A percentile compares a stretch with the other conserved stretches of the same genome.
Evolutionary conservation across 1,140 invertebrate genomes (phyloP).

Genomic region (Daktulosphaira vitifoliae): DNA sequence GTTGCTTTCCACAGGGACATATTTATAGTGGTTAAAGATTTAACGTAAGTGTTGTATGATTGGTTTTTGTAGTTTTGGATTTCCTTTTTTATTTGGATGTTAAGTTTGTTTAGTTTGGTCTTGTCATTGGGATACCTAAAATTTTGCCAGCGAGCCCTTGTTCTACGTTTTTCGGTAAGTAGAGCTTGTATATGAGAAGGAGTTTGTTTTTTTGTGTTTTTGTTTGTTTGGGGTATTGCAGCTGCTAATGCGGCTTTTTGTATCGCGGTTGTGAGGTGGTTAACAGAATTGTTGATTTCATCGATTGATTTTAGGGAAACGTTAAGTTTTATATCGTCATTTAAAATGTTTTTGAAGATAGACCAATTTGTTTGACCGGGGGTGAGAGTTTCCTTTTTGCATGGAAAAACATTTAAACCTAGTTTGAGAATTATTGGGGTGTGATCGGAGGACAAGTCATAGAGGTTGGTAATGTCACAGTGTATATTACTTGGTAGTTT

Average conservation of each 20-base stretch:
- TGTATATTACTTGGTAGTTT: constrained; percentile 19
- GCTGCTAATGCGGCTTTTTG: background rate
- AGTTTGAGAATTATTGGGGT: background rate
- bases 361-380: constrained; percentile 2
- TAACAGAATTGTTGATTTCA: background rate
- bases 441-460: background rate
- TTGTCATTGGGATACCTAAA: constrained; percentile 8
- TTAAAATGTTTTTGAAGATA: background rate
- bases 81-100: constrained; percentile 5
- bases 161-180: constrained; percentile 14
- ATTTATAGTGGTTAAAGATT: constrained; percentile 7
- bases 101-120: constrained; percentile 1
- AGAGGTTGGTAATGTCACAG: background rate
- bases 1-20: background rate
- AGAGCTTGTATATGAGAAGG: constrained; percentile 2
- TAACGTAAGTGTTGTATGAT: background rate
- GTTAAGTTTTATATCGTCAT: background rate
- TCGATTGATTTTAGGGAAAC: background rate
- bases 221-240: background rate
- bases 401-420: background rate
- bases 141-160: constrained; percentile 7
- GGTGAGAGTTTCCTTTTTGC: background rate
- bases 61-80: constrained; percentile 5
- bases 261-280: background rate
- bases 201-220: constrained; percentile 3